Base-by-base conservation (phyloP, 2,113 vertebrate genomes). In the Rhabdomys dilectus region DNA sequence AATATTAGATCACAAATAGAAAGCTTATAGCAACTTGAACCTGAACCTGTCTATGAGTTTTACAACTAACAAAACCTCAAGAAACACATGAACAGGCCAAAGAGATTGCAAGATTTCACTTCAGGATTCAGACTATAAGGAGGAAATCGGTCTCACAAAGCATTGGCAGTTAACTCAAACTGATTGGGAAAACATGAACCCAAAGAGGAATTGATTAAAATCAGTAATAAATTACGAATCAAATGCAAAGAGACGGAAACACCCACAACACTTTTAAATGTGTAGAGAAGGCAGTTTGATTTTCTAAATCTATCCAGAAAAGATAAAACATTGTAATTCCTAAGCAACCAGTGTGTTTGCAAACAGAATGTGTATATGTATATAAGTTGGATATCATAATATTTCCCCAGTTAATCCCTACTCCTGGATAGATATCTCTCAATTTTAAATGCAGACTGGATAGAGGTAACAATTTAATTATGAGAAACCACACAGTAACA, bases 401-500 rank as follows among this genome's bases (percentile, higher is more conserved):
- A 78, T 80, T 62, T 10, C 3, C 29, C 42, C 15, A n/a, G 34
- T 70, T 72, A 72, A 26, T 66, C 75, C 21, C 45, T 45, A n/a
- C 13, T 77, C 3, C 5, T 24, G 16, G 22, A 21, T 16, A 91
- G n/a, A 91, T 62, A 64, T n/a, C 68, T 81, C 68, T 84, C 60
- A 84, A 93, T 89, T 77, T 29, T 34, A 73, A 62, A 21, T 66
- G 24, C 64, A 66, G 91, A 89, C 15, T 53, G 5, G 58, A 3
- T 19, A 80, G 56, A 73, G 91, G 53, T 31, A 36, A 53, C 42
- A n/a, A 53, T 9, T 11, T 13, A 58, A 4, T 34, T 51, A 96
- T 94, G 94, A 96, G 48, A 89, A 97, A 98, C 24, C 60, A 76
- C 29, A 96, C 93, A 2, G 17, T 73, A 29, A 72, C 93, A 42